phyloP scores from a whole-genome alignment of 2,888 invertebrate species.

The Ichneumon xanthorius region DNA sequence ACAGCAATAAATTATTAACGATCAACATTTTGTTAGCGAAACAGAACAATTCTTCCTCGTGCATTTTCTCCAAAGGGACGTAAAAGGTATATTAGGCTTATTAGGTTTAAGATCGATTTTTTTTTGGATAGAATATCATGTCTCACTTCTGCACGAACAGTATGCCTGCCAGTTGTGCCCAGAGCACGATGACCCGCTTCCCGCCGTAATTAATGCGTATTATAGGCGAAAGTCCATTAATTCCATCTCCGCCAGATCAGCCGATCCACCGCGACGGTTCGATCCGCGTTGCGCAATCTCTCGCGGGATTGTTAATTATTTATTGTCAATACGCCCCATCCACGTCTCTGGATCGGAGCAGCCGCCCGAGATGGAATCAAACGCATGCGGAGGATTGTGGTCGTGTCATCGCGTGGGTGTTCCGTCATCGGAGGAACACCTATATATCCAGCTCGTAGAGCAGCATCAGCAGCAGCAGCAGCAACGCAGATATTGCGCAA shows the following conservation, averaged over 20 bases:
- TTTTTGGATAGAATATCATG: background rate
- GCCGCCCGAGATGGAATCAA: conserved; percentile 3
- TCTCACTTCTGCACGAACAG: conserved; percentile 69
- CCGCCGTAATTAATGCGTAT: background rate
- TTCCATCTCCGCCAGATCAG: background rate
- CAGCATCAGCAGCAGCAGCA: conserved; percentile 30
- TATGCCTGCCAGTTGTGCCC: background rate
- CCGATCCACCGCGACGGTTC: background rate
- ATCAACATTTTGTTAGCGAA: too few relatives aligned
- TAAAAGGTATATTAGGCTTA: background rate
- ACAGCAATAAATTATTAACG: too few relatives aligned
- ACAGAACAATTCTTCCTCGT: too few relatives aligned
- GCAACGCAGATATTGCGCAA: conserved; percentile 62
- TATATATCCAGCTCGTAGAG: conserved; percentile 3
- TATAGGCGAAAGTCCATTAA: background rate
- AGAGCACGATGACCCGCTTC: background rate
- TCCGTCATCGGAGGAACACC: conserved; percentile 50
- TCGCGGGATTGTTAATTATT: background rate
- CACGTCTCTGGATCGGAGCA: background rate
- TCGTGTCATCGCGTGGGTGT: conserved; percentile 51
- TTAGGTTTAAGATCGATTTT: background rate
- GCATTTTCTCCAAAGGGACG: background rate
- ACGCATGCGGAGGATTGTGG: conserved; percentile 1
- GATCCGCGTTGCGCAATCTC: background rate
- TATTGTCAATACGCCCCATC: background rate